phyloP scores from a whole-genome alignment of 2,888 invertebrate species.

The Thymelicus acteon region DNA sequence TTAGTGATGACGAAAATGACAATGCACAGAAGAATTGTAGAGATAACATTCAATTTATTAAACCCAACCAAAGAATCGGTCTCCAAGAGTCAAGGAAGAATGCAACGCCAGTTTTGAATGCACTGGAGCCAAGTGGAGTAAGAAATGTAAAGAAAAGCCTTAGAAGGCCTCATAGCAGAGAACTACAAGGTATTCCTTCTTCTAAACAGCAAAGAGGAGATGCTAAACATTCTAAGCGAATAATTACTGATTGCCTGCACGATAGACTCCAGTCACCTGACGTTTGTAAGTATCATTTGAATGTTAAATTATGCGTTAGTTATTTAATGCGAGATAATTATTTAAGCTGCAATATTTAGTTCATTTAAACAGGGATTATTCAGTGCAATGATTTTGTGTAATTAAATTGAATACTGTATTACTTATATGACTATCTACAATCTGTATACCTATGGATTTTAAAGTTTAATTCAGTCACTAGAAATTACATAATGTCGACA shows the following conservation, averaged over 20 bases:
- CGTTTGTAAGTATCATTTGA: conserved; percentile 56
- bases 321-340: not conserved
- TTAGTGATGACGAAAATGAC: conserved; percentile 54
- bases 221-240: conserved; percentile 55
- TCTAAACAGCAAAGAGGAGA: conserved; percentile 48
- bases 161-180: conserved; percentile 71
- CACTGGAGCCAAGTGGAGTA: conserved; percentile 54
- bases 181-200: conserved; percentile 66
- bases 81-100: conserved; percentile 44
- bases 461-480: too few species aligned
- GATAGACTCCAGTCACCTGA: conserved; percentile 56
- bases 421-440: too few species aligned
- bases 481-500: too few species aligned
- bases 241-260: conserved; percentile 51
- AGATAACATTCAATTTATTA: not conserved
- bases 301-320: not conserved
- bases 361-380: too few species aligned
- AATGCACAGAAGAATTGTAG: not conserved
- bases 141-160: conserved; percentile 72
- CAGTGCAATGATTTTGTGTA: too few species aligned
- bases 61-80: conserved; percentile 45
- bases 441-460: too few species aligned
- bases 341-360: too few species aligned
- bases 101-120: conserved; percentile 56
- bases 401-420: too few species aligned